Conservation (phyloP, 1,140 invertebrate species). For the Drosophila paulistorum region DNA sequence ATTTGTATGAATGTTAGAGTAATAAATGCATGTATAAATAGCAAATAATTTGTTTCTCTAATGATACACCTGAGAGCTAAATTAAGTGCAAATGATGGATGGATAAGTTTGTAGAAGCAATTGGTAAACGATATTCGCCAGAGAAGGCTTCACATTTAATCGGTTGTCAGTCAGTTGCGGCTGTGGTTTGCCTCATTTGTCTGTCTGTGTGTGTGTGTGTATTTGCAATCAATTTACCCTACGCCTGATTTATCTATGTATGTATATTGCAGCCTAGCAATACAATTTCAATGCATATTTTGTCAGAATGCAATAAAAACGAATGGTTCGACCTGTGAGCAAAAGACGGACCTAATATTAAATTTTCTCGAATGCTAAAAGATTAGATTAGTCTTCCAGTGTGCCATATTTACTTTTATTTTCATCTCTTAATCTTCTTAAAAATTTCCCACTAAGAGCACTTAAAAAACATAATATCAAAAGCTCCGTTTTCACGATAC, state of each 20-base stretch:
- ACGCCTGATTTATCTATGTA: conserved; percentile 45
- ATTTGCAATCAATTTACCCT: conserved; percentile 48
- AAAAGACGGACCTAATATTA: neutral
- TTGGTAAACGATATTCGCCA: no score
- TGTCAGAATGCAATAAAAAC: conserved; percentile 50
- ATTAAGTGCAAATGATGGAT: no score
- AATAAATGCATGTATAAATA: no score
- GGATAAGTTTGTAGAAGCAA: no score
- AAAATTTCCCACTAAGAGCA: conserved; percentile 1
- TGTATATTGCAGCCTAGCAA: neutral
- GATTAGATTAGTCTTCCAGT: neutral
- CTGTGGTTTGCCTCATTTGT: no score
- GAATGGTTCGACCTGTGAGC: neutral
- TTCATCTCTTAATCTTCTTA: neutral
- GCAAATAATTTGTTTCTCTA: no score
- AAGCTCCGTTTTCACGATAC: neutral
- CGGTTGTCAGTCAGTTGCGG: no score
- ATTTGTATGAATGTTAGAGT: no score
- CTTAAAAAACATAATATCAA: neutral
- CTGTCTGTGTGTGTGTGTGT: conserved; percentile 12
- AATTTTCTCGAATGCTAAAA: neutral
- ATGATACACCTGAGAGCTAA: no score
- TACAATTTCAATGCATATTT: conserved; percentile 4
- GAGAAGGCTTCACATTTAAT: no score
- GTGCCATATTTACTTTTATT: neutral